A percentile compares a stretch with the other conserved stretches of the same genome.
Evolutionary conservation across 1,140 invertebrate genomes (phyloP).

Genomic region (Sycophaga agraensis): DNA sequence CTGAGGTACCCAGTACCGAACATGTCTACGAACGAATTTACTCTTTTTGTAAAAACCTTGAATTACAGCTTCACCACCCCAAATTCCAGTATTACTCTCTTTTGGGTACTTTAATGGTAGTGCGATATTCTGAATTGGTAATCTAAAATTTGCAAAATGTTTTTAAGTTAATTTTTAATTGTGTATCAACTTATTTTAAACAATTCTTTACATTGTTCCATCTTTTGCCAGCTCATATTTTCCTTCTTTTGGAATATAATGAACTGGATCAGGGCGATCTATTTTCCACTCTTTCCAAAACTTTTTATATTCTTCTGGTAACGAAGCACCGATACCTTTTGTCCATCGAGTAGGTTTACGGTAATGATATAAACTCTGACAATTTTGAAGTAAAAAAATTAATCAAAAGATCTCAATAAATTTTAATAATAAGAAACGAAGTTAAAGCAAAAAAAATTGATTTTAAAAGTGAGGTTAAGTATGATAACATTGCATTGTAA

Average conservation of each 20-base stretch:
- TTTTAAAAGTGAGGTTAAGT: too few relatives aligned
- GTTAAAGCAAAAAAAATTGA: too few relatives aligned
- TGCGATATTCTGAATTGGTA: conserved; percentile 75
- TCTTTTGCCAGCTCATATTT: conserved; percentile 71
- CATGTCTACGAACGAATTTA: conserved; percentile 63
- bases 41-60: conserved; percentile 81
- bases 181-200: too few relatives aligned
- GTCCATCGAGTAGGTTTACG: conserved; percentile 56
- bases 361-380: conserved; percentile 41
- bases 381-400: not conserved
- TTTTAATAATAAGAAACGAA: too few relatives aligned
- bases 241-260: conserved; percentile 77
- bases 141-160: conserved; percentile 49
- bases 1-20: conserved; percentile 85
- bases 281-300: conserved; percentile 85
- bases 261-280: conserved; percentile 74
- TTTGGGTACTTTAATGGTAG: conserved; percentile 76
- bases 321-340: conserved; percentile 63
- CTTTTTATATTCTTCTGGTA: conserved; percentile 86
- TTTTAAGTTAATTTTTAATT: too few relatives aligned
- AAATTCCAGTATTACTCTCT: conserved; percentile 84
- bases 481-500: too few relatives aligned
- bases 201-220: conserved; percentile 49
- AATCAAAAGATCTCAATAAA: not conserved
- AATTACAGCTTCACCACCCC: conserved; percentile 95